Percentiles rank a stretch among this genome's conserved stretches.
Evolutionary conservation across 2,888 invertebrate genomes (phyloP).

Genomic region (Drosophila vallismaia): DNA sequence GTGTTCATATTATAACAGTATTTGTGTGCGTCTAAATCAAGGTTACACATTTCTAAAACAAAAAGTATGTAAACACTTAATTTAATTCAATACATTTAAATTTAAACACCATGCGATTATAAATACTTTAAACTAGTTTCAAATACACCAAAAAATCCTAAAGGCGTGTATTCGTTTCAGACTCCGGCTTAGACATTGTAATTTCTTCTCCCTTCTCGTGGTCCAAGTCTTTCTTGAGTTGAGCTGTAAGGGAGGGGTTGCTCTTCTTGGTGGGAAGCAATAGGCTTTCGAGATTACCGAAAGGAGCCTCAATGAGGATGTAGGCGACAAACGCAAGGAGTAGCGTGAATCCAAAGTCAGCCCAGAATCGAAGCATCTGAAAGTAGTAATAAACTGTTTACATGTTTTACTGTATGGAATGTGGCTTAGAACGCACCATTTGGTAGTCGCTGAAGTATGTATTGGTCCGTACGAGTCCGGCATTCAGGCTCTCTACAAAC

Average conservation of each 20-base stretch:
- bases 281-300: constrained; percentile 40
- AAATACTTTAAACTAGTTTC: background rate
- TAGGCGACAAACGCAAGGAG: constrained; percentile 28
- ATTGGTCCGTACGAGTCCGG: constrained; percentile 59
- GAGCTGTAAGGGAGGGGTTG: background rate
- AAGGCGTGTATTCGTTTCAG: background rate
- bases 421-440: constrained; percentile 56
- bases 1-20: no score
- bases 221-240: background rate
- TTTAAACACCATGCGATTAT: background rate
- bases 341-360: constrained; percentile 77
- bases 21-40: no score
- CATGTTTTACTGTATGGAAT: background rate
- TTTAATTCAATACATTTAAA: no score
- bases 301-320: constrained; percentile 41
- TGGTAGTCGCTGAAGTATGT: constrained; percentile 75
- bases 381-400: background rate
- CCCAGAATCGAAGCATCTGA: constrained; percentile 75
- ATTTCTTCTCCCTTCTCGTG: background rate
- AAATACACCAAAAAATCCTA: background rate
- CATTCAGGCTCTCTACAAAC: constrained; percentile 61
- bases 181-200: background rate
- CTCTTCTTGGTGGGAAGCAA: constrained; percentile 38
- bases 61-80: no score
- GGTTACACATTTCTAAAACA: no score